These are phyloP conservation scores for Ameiurus melas DNA, from an alignment of 2,113 vertebrate genomes.

Conservation along the genomic window DNA sequence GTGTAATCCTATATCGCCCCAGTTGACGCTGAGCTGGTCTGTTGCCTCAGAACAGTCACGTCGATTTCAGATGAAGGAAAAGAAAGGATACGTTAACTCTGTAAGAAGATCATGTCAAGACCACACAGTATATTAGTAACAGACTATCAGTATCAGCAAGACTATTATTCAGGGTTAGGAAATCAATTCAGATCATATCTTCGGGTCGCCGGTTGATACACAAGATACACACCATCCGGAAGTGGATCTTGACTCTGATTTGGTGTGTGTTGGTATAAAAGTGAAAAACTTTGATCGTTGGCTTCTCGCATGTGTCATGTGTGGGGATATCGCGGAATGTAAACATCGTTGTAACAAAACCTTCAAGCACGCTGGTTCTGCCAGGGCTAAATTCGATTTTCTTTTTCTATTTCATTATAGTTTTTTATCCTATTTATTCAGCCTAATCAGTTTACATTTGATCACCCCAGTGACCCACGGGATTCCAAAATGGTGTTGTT, in stretches of 20 bases:
- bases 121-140: slow-evolving; percentile 12
- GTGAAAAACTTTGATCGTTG: neutral
- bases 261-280: neutral
- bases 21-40: neutral
- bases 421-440: slow-evolving; percentile 37
- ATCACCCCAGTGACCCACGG: slow-evolving; percentile 13
- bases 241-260: neutral
- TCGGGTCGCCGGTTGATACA: neutral
- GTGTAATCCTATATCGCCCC: neutral
- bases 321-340: slow-evolving; percentile 29
- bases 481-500: slow-evolving; percentile 51
- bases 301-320: slow-evolving; percentile 5
- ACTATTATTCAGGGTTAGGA: neutral
- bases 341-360: slow-evolving; percentile 42
- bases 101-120: slow-evolving; percentile 14
- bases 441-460: slow-evolving; percentile 34
- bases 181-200: neutral
- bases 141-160: neutral
- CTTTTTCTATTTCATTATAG: slow-evolving; percentile 47
- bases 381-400: slow-evolving; percentile 41
- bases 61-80: slow-evolving; percentile 7
- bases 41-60: neutral
- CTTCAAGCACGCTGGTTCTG: slow-evolving; percentile 27
- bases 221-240: neutral
- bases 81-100: neutral